Percentiles rank a stretch among this genome's conserved stretches.
Conservation (phyloP, 2,888 invertebrate genomes). For the Platycnemis pennipes region DNA sequence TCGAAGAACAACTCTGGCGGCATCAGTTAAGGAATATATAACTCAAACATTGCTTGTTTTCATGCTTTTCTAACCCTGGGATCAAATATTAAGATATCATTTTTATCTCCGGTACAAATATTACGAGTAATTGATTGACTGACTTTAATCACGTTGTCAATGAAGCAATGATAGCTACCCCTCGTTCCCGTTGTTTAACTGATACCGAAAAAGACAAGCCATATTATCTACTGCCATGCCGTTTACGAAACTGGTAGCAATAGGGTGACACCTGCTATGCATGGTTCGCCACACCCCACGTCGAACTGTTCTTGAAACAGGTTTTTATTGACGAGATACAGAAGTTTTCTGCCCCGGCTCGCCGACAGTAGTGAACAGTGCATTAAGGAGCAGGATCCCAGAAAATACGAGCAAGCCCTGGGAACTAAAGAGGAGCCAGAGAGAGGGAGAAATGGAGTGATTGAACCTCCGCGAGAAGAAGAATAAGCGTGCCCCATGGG, state of each 20-base stretch:
- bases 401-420: constrained; percentile 13
- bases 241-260: background rate
- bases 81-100: too few species aligned
- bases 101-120: too few species aligned
- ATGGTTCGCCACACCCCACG: background rate
- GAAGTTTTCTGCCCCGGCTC: background rate
- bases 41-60: too few species aligned
- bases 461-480: background rate
- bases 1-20: too few species aligned
- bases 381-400: background rate
- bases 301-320: background rate
- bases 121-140: too few species aligned
- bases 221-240: too few species aligned
- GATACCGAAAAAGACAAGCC: too few species aligned
- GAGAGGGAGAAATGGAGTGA: background rate
- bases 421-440: background rate
- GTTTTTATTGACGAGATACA: background rate
- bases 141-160: too few species aligned
- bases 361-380: background rate
- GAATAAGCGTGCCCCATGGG: background rate
- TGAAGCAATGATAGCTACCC: too few species aligned
- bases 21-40: too few species aligned
- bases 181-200: too few species aligned
- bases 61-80: too few species aligned
- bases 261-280: background rate